Base-by-base conservation (phyloP, 1,140 invertebrate species). In the Eumaeus atala region DNA sequence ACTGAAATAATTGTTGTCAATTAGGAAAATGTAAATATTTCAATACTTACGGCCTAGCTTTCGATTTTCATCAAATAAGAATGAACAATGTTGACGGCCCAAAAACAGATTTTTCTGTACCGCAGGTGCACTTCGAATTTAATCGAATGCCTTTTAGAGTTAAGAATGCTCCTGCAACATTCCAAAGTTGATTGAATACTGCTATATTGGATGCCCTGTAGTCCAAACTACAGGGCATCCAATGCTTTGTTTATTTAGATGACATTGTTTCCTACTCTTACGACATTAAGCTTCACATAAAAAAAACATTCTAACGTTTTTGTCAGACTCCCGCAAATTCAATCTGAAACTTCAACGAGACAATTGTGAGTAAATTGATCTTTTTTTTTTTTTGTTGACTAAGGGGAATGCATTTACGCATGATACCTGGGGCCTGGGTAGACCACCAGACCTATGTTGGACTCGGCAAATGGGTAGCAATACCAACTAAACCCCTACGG, bases 241-340 rank as follows among this genome's bases (percentile, higher is more conserved):
- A 36, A 11, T 51, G 50, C 12, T 69, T 74, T 10, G 70, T 84
- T 0, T 90, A 89, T 62, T 36, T 89, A 5, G 89, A 89, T 61
- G 87, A 89, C 50, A 72, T 88, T 0, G 62, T 89, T 0, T 62
- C 85, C 8, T 82, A 67, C 50, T 62, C 61, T 1, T 51, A 61
- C 21, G 71, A 65, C 9, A 72, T 87, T 48, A 54, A 81, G 7
- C 63, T 75, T 17, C 85, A 89, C 35, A 63, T 82, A 0, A 11
- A 58, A n/a, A 16, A 68, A 78, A 51, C 36, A 88, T 1, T 21
- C 48, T 38, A 49, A 60, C 34, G 68, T 88, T 7, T 76, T 86
- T 33, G 48, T 72, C 4, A 58, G 50, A 49, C 56, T 88, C 0
- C n/a, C 35, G 68, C 18, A 36, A 78, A 12, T 61, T 56, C 17